These are phyloP conservation scores for Balearica regulorum DNA, from an alignment of 2,797 vertebrate genomes.

Conservation along the genomic window DNA sequence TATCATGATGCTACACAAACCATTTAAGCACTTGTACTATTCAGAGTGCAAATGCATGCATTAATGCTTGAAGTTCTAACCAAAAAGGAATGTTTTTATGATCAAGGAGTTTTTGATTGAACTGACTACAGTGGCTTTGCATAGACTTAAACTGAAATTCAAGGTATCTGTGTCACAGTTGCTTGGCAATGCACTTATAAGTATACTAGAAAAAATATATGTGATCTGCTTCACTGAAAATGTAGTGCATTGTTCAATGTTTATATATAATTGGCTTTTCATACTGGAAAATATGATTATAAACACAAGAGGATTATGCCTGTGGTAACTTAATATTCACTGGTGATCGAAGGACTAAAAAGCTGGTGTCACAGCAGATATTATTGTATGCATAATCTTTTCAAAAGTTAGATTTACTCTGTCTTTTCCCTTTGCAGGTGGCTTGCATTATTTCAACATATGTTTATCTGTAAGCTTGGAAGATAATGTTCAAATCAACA, in stretches of 20 bases:
- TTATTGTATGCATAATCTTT: neutral
- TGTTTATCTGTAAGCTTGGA: neutral
- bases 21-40: neutral
- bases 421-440: neutral
- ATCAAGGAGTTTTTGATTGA: neutral
- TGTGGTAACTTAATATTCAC: neutral
- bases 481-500: neutral
- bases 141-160: neutral
- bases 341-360: neutral
- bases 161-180: neutral
- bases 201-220: neutral
- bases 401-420: neutral
- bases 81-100: neutral
- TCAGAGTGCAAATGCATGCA: neutral
- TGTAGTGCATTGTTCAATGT: neutral
- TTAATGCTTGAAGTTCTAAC: neutral
- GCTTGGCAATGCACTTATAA: neutral
- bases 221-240: neutral
- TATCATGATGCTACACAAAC: neutral
- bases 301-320: neutral
- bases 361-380: neutral
- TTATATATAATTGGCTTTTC: neutral
- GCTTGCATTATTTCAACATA: neutral
- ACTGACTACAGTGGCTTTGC: neutral
- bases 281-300: neutral